phyloP scores from a whole-genome alignment of 1,140 invertebrate genomes.

The Cataglyphis hispanica region DNA sequence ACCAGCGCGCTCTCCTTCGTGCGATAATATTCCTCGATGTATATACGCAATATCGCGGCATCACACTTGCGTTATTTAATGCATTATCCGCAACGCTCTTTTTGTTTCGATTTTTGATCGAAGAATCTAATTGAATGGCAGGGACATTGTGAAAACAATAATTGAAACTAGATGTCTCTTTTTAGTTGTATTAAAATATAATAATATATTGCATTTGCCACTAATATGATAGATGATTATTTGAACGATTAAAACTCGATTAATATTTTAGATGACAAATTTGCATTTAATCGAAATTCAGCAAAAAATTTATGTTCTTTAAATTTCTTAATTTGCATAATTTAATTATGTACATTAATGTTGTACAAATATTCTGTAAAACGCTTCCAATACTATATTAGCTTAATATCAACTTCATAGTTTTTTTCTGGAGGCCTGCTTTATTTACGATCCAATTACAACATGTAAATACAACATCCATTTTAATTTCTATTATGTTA shows the following conservation, averaged over 20 bases:
- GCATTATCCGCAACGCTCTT: constrained; percentile 32
- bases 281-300: constrained; percentile 9
- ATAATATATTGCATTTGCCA: not conserved
- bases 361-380: not conserved
- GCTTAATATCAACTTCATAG: not conserved
- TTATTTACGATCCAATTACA: constrained; percentile 46
- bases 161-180: not conserved
- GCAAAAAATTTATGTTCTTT: not conserved
- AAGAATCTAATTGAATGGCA: not conserved
- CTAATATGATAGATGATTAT: not conserved
- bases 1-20: constrained; percentile 65
- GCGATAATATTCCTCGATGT: constrained; percentile 76
- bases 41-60: constrained; percentile 1
- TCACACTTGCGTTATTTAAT: constrained; percentile 50
- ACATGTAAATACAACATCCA: constrained; percentile 41
- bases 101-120: not conserved
- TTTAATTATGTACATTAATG: not conserved
- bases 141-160: not conserved
- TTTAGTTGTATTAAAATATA: not conserved
- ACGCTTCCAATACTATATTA: not conserved
- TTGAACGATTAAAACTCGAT: not conserved
- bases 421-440: not conserved
- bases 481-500: constrained; percentile 34
- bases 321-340: not conserved
- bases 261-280: not conserved